phyloP scores from a whole-genome alignment of 2,888 invertebrate species.

The Dexiosoma caninum region DNA sequence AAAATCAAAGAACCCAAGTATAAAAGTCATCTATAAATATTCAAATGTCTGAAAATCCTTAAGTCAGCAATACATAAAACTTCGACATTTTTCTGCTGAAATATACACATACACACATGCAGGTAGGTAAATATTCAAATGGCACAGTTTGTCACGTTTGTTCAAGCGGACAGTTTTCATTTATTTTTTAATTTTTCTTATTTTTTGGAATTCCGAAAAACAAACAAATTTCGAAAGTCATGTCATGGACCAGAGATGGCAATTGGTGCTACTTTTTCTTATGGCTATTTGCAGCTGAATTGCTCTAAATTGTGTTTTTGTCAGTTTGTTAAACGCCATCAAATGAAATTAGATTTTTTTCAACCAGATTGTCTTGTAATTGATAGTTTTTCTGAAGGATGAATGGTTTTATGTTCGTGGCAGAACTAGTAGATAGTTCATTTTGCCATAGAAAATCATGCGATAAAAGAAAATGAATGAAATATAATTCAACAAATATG shows the following conservation, averaged over 20 bases:
- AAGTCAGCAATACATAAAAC: no score
- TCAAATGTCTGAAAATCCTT: no score
- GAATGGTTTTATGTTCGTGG: conserved; percentile 2
- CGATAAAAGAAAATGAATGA: conserved; percentile 19
- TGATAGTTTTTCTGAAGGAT: conserved; percentile 39
- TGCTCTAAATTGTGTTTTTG: background rate
- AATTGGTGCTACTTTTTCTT: conserved; percentile 1
- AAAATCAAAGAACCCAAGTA: no score
- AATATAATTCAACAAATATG: conserved; percentile 5
- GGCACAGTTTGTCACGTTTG: no score
- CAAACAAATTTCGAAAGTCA: conserved; percentile 51
- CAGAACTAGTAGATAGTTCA: no score
- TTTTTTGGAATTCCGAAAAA: background rate
- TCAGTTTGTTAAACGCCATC: conserved; percentile 6
- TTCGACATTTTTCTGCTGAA: no score
- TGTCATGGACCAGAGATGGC: conserved; percentile 45
- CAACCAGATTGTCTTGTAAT: conserved; percentile 28
- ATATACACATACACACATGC: no score
- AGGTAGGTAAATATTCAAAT: no score
- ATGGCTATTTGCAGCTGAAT: background rate
- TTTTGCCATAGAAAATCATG: background rate
- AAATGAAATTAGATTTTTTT: conserved; percentile 35
- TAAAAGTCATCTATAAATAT: no score
- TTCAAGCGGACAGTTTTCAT: background rate
- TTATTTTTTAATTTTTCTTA: background rate